These are phyloP conservation scores for Drosophila anceps DNA, from an alignment of 2,888 invertebrate species.

Conservation along the genomic window DNA sequence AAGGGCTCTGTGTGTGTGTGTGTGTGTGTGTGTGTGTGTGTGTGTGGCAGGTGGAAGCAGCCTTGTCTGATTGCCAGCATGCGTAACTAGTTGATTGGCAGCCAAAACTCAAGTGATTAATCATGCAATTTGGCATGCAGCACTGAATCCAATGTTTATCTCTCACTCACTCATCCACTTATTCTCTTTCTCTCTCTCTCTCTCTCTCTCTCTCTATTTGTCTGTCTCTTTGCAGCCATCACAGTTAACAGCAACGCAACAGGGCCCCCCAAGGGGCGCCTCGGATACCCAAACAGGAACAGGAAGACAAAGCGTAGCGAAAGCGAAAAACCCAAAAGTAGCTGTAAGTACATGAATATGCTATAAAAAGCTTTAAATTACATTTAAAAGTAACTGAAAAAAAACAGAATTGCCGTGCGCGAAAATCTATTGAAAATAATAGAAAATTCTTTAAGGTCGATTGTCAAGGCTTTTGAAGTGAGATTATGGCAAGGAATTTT, in stretches of 20 bases:
- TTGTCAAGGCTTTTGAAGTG: neutral
- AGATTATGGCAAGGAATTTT: neutral
- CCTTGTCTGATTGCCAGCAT: conserved; percentile 43
- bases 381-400: conserved; percentile 3
- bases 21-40: neutral
- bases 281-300: conserved; percentile 71
- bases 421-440: neutral
- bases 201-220: conserved; percentile 17
- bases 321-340: conserved; percentile 29
- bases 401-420: neutral
- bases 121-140: conserved; percentile 73
- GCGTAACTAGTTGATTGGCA: conserved; percentile 46
- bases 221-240: conserved; percentile 56
- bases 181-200: conserved; percentile 4
- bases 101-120: conserved; percentile 75
- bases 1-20: neutral
- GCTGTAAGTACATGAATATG: conserved; percentile 60
- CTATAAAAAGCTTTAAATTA: conserved; percentile 6
- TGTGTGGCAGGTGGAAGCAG: conserved; percentile 1
- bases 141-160: conserved; percentile 18
- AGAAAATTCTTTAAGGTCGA: neutral
- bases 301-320: conserved; percentile 36
- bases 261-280: conserved; percentile 81
- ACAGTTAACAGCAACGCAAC: conserved; percentile 71
- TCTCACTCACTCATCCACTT: conserved; percentile 2